phyloP scores from a whole-genome alignment of 2,797 vertebrate species.

The Poeciliopsis paucimaculata region DNA sequence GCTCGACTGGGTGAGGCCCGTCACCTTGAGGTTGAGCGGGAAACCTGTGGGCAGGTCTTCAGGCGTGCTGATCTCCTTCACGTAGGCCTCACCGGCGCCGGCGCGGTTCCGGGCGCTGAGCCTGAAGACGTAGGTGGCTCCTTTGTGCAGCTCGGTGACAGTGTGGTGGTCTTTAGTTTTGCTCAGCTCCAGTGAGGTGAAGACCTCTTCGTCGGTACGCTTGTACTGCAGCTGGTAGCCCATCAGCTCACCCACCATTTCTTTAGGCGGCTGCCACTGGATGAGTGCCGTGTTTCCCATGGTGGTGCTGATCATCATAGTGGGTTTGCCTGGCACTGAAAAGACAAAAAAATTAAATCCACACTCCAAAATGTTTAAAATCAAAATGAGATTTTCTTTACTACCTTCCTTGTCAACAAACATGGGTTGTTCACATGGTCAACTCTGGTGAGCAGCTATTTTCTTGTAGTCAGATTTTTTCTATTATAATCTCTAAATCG shows the following conservation, averaged over 20 bases:
- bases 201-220: constrained; percentile 88
- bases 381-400: not conserved
- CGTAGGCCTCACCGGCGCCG: constrained; percentile 89
- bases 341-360: not conserved
- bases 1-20: constrained; percentile 92
- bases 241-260: constrained; percentile 94
- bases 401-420: not conserved
- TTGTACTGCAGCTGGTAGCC: constrained; percentile 95
- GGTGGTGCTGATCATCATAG: constrained; percentile 97
- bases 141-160: constrained; percentile 91
- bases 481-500: not conserved
- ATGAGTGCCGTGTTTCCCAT: constrained; percentile 94
- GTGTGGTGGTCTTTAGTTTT: constrained; percentile 92
- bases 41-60: constrained; percentile 91
- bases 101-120: constrained; percentile 94
- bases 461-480: not conserved
- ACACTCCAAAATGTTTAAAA: not conserved
- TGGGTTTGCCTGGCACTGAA: constrained; percentile 94
- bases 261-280: constrained; percentile 98
- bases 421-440: not conserved
- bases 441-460: not conserved
- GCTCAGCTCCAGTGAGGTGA: constrained; percentile 86
- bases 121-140: constrained; percentile 92
- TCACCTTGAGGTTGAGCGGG: constrained; percentile 91
- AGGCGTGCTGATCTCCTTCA: constrained; percentile 91